Conservation (phyloP, 2,113 vertebrate genomes). For the Scopus umbretta region DNA sequence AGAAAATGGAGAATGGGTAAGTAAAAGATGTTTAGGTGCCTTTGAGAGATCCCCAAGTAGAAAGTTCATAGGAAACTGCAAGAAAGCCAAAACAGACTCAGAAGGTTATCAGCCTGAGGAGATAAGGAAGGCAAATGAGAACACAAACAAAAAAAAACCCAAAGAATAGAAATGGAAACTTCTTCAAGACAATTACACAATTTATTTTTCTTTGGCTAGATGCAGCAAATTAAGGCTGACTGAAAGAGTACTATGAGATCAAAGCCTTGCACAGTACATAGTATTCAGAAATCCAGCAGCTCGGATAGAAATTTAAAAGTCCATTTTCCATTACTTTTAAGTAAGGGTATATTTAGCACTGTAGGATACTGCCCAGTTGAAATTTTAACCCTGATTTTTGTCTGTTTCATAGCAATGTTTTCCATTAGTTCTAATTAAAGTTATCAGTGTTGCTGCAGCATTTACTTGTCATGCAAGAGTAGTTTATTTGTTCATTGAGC, state of each 20-base stretch:
- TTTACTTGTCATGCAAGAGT: background rate
- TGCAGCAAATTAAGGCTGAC: background rate
- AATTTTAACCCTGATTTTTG: background rate
- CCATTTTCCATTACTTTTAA: background rate
- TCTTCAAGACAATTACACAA: background rate
- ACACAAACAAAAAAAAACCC: background rate
- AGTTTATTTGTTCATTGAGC: slow-evolving; percentile 27
- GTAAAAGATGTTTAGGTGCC: background rate
- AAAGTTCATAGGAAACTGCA: background rate
- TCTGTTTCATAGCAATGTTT: background rate
- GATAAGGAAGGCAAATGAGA: background rate
- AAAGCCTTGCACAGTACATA: background rate
- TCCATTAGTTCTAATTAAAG: background rate
- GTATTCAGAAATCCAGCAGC: background rate
- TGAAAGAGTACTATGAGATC: background rate
- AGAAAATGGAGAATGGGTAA: background rate
- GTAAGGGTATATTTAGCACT: background rate
- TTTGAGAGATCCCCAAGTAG: background rate
- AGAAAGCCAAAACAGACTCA: background rate
- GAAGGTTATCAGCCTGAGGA: background rate
- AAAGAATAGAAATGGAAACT: background rate
- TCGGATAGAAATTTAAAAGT: background rate
- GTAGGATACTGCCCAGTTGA: background rate
- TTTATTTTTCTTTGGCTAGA: background rate
- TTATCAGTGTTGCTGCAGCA: background rate